Evolutionary conservation across 2,888 invertebrate species (phyloP), one percentile per base, ranked within the genome.

Genomic region (Adelphocoris suturalis): DNA sequence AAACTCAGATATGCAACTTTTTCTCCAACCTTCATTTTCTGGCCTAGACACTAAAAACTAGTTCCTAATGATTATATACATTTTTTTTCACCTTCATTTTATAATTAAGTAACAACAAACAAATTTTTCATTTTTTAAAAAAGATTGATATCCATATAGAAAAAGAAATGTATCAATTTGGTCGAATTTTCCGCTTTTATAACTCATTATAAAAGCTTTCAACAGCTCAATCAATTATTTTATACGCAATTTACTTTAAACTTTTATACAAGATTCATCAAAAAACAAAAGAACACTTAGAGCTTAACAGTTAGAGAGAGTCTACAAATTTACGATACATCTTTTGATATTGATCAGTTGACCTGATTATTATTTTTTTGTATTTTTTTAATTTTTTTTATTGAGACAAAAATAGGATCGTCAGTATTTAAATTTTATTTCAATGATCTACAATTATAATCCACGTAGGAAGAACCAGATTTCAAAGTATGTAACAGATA

Each of bases 401-500:
- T 89, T 89, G 87, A 85, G 90, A 90, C 89, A 91, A 91, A 91
- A 91, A 91, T 91, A 91, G 91, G 91, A 90, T 90, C 85, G 27
- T 48, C 57, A 80, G 76, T 89, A 37, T 90, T 84, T 55, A 27
- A 88, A 55, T 47, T 90, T 27, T 86, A 86, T 47, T 57, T 89
- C 61, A 84, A 11, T 27, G 68, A 68, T 80, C 88, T 88, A 90
- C 86, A 81, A 80, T 76, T 75, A 46, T 89, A 86, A 91, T 87
- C 84, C 90, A 90, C 76, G 57, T 90, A 90, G 91, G 91, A 91
- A 91, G 91, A 91, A 91, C 91, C 91, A 91, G 91, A 91, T 91
- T 91, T 91, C 86, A 85, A 76, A 46, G 78, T 78, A 78, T 16
- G 37, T 16, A n/a, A 52, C 84, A 52, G 46, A 52, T 84, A 48